Evolutionary conservation across 30 jellyfish, hydroid and myxozoan genomes (phyloP), one percentile per base, ranked within the genome.

Genomic region (Calvadosia cruxmelitensis): DNA sequence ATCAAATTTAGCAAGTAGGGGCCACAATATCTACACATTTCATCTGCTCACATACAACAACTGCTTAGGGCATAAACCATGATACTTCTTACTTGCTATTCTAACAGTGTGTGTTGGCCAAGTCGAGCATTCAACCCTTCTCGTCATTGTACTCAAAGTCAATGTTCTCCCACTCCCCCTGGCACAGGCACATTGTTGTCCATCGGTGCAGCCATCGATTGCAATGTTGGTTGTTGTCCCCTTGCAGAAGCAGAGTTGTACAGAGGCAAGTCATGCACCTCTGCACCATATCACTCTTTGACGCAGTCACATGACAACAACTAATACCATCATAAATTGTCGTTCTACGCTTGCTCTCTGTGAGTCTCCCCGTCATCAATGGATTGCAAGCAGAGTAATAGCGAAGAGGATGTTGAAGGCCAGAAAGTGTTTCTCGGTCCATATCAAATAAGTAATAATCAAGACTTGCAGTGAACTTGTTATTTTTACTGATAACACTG

Each of bases 401-500:
- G n/a, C n/a, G n/a, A n/a, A n/a, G n/a, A n/a, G n/a, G n/a, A n/a
- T n/a, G n/a, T n/a, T n/a, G n/a, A n/a, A n/a, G n/a, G n/a, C n/a
- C n/a, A n/a, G n/a, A n/a, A n/a, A n/a, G n/a, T n/a, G n/a, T n/a
- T n/a, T n/a, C n/a, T n/a, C n/a, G n/a, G n/a, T n/a, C n/a, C n/a
- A n/a, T n/a, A n/a, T n/a, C n/a, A n/a, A n/a, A n/a, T n/a, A n/a
- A n/a, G n/a, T n/a, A n/a, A n/a, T n/a, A n/a, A n/a, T n/a, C n/a
- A n/a, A n/a, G n/a, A n/a, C n/a, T n/a, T n/a, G n/a, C n/a, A n/a
- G n/a, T n/a, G n/a, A n/a, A n/a, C n/a, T n/a, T 42, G 15, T 42
- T 42, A 10, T 20, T 42, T 10, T 20, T 42, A 36, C 79, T 73
- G 20, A 84, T 49, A 28, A 78, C 69, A 24, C 87, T 81, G 50